Percentiles rank a stretch among this genome's conserved stretches.
Conservation (phyloP, 2,797 vertebrate species). For the Argyrosomus regius region DNA sequence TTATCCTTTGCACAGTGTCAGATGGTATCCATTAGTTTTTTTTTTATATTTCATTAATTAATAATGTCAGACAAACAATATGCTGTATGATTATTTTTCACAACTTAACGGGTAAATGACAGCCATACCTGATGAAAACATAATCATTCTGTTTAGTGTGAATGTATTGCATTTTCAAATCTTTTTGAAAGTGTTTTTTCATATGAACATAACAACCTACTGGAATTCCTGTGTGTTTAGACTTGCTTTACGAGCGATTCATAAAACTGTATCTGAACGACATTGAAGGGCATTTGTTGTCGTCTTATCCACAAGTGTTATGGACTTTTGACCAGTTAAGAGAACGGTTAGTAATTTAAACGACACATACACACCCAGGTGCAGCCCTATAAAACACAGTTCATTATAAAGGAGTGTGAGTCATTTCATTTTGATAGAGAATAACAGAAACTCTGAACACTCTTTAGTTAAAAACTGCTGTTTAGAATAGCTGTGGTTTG, state of each 20-base stretch:
- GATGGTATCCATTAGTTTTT: slow-evolving; percentile 34
- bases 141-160: background rate
- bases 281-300: background rate
- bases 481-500: background rate
- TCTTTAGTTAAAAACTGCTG: background rate
- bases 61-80: background rate
- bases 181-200: background rate
- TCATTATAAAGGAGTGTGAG: background rate
- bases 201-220: background rate
- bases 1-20: slow-evolving; percentile 9
- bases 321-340: slow-evolving; percentile 40
- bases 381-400: background rate
- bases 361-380: background rate
- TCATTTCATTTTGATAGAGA: background rate
- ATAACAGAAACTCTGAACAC: background rate
- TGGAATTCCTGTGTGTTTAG: background rate
- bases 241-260: slow-evolving; percentile 19
- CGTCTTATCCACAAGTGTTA: background rate
- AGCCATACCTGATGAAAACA: slow-evolving; percentile 1
- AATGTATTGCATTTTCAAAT: background rate
- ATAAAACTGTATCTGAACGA: slow-evolving; percentile 15
- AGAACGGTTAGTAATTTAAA: background rate
- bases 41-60: background rate
- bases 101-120: slow-evolving; percentile 9
- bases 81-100: background rate